Conservation (phyloP, 2,113 vertebrate species). For the Falco punctatus region DNA sequence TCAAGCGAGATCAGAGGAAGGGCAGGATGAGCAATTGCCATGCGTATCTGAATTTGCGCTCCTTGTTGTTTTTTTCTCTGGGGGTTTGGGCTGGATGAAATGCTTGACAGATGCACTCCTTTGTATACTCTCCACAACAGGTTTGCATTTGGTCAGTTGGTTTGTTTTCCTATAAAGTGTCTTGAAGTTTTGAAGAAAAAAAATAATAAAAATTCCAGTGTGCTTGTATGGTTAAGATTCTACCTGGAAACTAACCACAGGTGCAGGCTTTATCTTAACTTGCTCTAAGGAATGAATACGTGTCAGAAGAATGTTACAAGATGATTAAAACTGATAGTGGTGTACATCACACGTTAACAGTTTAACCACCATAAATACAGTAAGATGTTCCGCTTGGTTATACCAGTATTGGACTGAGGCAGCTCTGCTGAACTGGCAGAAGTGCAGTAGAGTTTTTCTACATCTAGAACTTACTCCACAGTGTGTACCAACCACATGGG, state of each 20-base stretch:
- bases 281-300: not conserved
- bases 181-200: not conserved
- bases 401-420: not conserved
- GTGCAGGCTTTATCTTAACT: not conserved
- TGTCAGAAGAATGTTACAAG: not conserved
- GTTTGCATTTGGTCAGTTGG: constrained; percentile 18
- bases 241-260: constrained; percentile 11
- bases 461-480: not conserved
- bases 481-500: not conserved
- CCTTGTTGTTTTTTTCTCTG: constrained; percentile 1
- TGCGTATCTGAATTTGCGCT: not conserved
- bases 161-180: constrained; percentile 29
- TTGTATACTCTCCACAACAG: not conserved
- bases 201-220: not conserved
- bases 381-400: not conserved
- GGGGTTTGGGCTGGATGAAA: not conserved
- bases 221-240: not conserved
- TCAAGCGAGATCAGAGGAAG: constrained; percentile 11
- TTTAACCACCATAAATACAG: not conserved
- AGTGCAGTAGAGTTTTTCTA: not conserved
- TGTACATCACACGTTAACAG: not conserved
- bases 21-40: not conserved
- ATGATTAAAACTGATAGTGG: constrained; percentile 12
- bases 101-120: not conserved
- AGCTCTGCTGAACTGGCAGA: not conserved